phyloP scores from a whole-genome alignment of 2,888 invertebrate genomes.

The Philhelius pedissequus region DNA sequence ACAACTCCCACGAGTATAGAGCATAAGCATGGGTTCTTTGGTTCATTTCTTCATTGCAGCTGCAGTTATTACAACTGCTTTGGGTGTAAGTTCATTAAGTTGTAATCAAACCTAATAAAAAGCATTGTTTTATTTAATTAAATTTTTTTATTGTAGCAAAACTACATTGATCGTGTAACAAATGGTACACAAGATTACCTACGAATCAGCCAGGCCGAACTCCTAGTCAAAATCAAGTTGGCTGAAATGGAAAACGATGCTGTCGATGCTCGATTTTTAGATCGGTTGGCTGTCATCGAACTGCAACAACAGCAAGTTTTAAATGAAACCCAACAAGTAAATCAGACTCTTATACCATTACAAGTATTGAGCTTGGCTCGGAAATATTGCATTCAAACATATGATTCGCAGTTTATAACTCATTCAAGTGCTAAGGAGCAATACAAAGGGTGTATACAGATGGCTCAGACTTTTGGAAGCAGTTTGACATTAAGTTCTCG shows the following conservation, averaged over 20 bases:
- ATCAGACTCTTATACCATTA: slow-evolving; percentile 9
- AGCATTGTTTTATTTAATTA: neutral
- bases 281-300: slow-evolving; percentile 20
- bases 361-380: slow-evolving; percentile 10
- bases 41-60: neutral
- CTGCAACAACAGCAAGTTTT: slow-evolving; percentile 8
- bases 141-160: neutral
- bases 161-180: neutral
- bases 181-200: slow-evolving; percentile 14
- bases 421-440: neutral
- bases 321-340: slow-evolving; percentile 19
- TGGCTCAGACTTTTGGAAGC: too few species aligned
- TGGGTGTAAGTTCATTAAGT: neutral
- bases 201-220: neutral
- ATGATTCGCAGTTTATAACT: slow-evolving; percentile 5
- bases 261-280: slow-evolving; percentile 3
- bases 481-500: neutral
- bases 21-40: neutral
- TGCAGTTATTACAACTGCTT: neutral
- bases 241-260: slow-evolving; percentile 9
- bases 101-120: too few species aligned
- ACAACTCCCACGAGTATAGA: too few species aligned
- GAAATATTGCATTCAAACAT: slow-evolving; percentile 40
- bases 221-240: neutral
- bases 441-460: neutral